Evolutionary conservation across 2,797 vertebrate species (phyloP).

Genomic region (Melanotaenia trifasciata): DNA sequence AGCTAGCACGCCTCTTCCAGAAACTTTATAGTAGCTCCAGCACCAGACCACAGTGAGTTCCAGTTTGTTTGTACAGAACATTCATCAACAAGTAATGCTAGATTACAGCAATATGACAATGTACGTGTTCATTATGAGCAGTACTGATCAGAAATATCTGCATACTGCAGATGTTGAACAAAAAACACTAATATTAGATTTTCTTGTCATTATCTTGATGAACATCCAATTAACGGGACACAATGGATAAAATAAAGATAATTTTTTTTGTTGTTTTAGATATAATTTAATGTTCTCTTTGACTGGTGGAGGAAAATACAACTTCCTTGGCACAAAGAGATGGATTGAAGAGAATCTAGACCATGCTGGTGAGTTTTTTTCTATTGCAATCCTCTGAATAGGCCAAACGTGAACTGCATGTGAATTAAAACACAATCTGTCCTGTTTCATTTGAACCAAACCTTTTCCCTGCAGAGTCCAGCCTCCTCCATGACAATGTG

Average conservation of each 20-base stretch:
- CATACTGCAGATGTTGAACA: too few species aligned
- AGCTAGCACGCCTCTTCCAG: slow-evolving; percentile 85
- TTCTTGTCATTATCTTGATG: not conserved
- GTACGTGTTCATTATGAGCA: too few species aligned
- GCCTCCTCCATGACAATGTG: slow-evolving; percentile 86
- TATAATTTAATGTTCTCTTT: slow-evolving; percentile 86
- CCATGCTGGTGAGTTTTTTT: slow-evolving; percentile 78
- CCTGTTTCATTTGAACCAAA: slow-evolving; percentile 4
- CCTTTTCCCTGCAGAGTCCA: slow-evolving; percentile 77
- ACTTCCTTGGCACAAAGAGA: slow-evolving; percentile 86
- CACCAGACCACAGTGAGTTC: slow-evolving; percentile 82
- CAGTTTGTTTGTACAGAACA: not conserved
- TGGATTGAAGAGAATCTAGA: slow-evolving; percentile 88
- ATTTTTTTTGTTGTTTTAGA: slow-evolving; percentile 56
- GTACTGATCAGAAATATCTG: too few species aligned
- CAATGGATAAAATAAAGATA: not conserved
- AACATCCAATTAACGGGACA: not conserved
- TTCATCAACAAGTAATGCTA: not conserved
- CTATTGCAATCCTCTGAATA: not conserved
- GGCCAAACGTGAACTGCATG: not conserved
- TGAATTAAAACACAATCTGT: slow-evolving; percentile 1
- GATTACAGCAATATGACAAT: not conserved
- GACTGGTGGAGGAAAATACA: slow-evolving; percentile 87
- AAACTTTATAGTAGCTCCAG: slow-evolving; percentile 77
- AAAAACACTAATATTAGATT: not conserved